phyloP scores from a whole-genome alignment of 2,113 vertebrate genomes.

The Dryoscopus gambensis region DNA sequence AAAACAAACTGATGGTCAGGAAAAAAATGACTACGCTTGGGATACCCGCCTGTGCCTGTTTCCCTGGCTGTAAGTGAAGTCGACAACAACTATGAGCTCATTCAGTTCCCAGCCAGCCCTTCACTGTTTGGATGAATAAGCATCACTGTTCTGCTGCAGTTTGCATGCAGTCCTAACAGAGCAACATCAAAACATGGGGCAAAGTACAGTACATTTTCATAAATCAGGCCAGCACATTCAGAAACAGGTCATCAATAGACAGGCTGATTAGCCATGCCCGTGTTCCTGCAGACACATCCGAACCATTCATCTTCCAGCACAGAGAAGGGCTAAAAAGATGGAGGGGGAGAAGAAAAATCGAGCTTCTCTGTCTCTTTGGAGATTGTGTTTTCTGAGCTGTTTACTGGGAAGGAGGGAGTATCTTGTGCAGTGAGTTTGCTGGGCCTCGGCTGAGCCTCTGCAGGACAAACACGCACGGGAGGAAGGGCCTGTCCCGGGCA shows the following conservation, averaged over 20 bases:
- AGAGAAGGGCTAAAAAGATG: background rate
- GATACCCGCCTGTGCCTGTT: background rate
- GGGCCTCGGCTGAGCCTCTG: background rate
- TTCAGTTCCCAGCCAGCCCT: constrained; percentile 45
- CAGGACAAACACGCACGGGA: background rate
- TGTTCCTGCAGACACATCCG: background rate
- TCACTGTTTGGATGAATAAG: constrained; percentile 5
- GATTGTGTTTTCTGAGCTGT: background rate
- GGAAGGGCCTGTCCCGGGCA: fast-evolving
- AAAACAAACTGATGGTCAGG: background rate
- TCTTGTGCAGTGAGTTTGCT: background rate
- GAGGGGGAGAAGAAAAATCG: background rate
- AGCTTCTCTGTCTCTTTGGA: background rate
- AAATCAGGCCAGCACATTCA: background rate
- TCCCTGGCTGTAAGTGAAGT: background rate
- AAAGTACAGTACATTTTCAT: background rate
- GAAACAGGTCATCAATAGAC: background rate
- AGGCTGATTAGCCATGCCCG: background rate
- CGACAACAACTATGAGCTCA: background rate
- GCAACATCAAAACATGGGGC: background rate
- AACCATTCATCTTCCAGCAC: background rate
- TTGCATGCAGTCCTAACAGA: constrained; percentile 31
- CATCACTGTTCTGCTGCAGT: constrained; percentile 27
- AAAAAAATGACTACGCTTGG: background rate
- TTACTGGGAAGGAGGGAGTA: background rate